These are phyloP conservation scores for Apocheima hispidaria DNA, from an alignment of 2,888 invertebrate species.

Conservation along the genomic window DNA sequence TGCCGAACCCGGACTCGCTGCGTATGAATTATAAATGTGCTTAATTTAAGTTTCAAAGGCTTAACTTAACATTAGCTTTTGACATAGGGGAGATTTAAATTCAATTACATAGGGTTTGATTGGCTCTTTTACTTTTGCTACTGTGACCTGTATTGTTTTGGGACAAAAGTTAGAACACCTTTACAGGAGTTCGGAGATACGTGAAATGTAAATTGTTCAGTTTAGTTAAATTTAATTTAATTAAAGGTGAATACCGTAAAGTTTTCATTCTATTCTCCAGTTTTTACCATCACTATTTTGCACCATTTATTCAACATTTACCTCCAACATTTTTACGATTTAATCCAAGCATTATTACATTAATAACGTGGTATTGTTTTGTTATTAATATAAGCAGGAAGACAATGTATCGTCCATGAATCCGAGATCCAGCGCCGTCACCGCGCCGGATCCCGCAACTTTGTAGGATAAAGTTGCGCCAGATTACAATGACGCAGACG, in stretches of 20 bases:
- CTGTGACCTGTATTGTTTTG: background rate
- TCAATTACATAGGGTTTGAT: background rate
- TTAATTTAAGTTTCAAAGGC: conserved; percentile 25
- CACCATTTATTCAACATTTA: background rate
- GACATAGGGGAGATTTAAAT: conserved; percentile 4
- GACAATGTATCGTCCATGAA: conserved; percentile 26
- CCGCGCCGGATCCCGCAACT: conserved; percentile 22
- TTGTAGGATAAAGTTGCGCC: conserved; percentile 30
- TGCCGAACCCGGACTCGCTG: conserved; percentile 81
- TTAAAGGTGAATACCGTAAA: too few species aligned
- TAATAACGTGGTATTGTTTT: conserved; percentile 2
- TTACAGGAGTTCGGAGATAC: too few species aligned
- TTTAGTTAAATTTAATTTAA: too few species aligned
- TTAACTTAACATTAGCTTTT: too few species aligned
- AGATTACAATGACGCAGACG: conserved; percentile 38
- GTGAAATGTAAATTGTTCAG: too few species aligned
- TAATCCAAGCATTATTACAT: background rate
- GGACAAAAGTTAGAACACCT: too few species aligned
- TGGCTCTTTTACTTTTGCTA: background rate
- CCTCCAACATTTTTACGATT: background rate
- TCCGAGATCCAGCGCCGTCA: conserved; percentile 8
- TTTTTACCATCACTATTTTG: too few species aligned
- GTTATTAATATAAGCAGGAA: conserved; percentile 19
- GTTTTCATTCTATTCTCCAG: too few species aligned
- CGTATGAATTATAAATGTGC: conserved; percentile 22